A percentile compares a stretch with the other conserved stretches of the same genome.
Evolutionary conservation across 2,113 vertebrate species (phyloP).

Genomic region (Platichthys stellatus): DNA sequence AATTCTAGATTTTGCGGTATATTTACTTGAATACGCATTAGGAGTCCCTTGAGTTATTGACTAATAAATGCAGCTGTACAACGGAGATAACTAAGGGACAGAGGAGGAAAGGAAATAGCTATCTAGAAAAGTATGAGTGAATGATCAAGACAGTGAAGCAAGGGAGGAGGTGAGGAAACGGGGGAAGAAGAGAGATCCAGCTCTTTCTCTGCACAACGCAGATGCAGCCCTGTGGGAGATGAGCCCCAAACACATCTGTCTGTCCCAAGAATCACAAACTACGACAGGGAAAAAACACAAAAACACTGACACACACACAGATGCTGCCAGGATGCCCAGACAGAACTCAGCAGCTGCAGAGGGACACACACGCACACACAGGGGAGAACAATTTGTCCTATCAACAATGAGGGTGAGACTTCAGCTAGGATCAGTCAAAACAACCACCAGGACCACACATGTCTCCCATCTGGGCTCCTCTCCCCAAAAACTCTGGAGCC

Average conservation of each 20-base stretch:
- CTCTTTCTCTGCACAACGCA: neutral
- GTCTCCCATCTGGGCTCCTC: constrained; percentile 22
- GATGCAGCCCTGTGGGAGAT: constrained; percentile 22
- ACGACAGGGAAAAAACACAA: constrained; percentile 8
- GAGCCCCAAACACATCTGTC: constrained; percentile 42
- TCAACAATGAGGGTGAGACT: constrained; percentile 36
- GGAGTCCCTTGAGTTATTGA: neutral
- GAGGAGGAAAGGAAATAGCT: neutral
- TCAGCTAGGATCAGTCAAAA: constrained; percentile 34
- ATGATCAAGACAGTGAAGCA: neutral
- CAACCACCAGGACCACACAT: constrained; percentile 26
- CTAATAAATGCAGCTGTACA: too few species aligned
- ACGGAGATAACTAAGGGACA: neutral
- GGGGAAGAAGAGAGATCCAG: neutral
- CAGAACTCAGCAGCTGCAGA: constrained; percentile 52
- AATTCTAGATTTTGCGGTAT: neutral
- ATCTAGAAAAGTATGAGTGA: neutral
- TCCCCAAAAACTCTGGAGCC: neutral
- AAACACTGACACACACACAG: constrained; percentile 41
- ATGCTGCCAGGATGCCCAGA: constrained; percentile 46
- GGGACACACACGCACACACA: constrained; percentile 16
- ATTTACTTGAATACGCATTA: neutral
- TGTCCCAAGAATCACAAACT: constrained; percentile 36
- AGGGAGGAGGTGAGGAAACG: neutral
- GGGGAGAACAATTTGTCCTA: constrained; percentile 35